A percentile compares a stretch with the other conserved stretches of the same genome.
phyloP scores from a whole-genome alignment of 2,113 vertebrate genomes.

The Leptodactylus fuscus region DNA sequence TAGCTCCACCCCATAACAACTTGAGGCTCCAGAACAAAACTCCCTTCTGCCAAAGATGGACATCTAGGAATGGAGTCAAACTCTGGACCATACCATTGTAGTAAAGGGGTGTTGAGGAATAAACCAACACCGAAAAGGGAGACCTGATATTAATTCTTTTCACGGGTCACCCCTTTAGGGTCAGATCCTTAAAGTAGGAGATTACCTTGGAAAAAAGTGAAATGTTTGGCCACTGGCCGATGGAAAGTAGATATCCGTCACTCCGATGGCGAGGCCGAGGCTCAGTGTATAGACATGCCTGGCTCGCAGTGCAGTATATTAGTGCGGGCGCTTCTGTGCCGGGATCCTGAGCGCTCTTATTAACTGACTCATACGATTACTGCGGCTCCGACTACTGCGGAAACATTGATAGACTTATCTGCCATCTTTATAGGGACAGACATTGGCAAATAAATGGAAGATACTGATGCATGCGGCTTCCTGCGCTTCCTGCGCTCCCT shows the following conservation, averaged over 20 bases:
- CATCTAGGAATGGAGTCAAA: not conserved
- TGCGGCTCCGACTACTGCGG: not conserved
- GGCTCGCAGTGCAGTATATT: slow-evolving; percentile 15
- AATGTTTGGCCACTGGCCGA: not conserved
- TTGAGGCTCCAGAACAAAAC: too few species aligned
- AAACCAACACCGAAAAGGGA: not conserved
- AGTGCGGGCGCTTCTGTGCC: slow-evolving; percentile 30
- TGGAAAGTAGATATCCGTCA: not conserved
- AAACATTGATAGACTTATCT: slow-evolving; percentile 56
- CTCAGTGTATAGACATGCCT: slow-evolving; percentile 17
- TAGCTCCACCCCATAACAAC: too few species aligned
- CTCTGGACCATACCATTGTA: not conserved
- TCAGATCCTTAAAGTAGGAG: too few species aligned
- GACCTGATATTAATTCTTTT: not conserved
- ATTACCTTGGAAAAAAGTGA: not conserved
- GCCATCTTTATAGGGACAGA: not conserved
- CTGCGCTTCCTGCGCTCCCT: too few species aligned
- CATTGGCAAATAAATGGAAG: slow-evolving; percentile 4
- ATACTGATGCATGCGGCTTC: not conserved
- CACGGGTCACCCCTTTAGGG: too few species aligned
- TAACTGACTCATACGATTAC: slow-evolving; percentile 15
- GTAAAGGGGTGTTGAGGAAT: not conserved
- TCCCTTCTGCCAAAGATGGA: not conserved
- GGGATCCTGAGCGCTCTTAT: not conserved
- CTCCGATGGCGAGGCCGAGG: not conserved